Conservation (phyloP, 2,888 invertebrate genomes). For the Temnothorax unifasciatus region DNA sequence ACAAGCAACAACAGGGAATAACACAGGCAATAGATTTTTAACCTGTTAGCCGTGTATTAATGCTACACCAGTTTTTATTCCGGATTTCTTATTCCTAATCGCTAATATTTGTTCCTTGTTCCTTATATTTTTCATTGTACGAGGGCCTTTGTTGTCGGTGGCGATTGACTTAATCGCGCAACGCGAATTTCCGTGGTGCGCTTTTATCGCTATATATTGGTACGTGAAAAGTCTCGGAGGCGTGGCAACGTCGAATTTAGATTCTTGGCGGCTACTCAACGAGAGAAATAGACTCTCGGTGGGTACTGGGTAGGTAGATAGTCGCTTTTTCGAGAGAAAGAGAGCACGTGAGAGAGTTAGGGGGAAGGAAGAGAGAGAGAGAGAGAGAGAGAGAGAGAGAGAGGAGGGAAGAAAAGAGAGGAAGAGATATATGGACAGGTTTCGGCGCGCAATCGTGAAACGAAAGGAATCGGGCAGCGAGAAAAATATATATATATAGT, state of each 20-base stretch:
- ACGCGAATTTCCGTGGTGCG: conserved; percentile 24
- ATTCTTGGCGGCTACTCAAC: conserved; percentile 66
- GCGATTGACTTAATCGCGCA: conserved; percentile 9
- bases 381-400: neutral
- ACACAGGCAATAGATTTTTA: too few species aligned
- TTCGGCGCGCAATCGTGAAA: conserved; percentile 3
- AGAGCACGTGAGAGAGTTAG: neutral
- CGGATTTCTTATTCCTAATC: too few species aligned
- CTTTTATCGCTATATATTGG: conserved; percentile 5
- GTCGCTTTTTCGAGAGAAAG: conserved; percentile 40
- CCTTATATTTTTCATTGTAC: too few species aligned
- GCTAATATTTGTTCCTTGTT: too few species aligned
- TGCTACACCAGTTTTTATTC: too few species aligned
- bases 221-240: conserved; percentile 67
- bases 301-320: conserved; percentile 30
- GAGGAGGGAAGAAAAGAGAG: neutral
- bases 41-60: too few species aligned
- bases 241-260: conserved; percentile 67
- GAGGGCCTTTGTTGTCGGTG: neutral
- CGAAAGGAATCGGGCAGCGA: conserved; percentile 9
- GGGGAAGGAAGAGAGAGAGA: neutral
- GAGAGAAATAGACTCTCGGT: conserved; percentile 62
- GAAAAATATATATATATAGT: conserved; percentile 18
- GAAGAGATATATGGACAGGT: conserved; percentile 38
- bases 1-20: too few species aligned